Evolutionary conservation across 2,113 vertebrate species (phyloP).

Genomic region (Tenrec ecaudatus): DNA sequence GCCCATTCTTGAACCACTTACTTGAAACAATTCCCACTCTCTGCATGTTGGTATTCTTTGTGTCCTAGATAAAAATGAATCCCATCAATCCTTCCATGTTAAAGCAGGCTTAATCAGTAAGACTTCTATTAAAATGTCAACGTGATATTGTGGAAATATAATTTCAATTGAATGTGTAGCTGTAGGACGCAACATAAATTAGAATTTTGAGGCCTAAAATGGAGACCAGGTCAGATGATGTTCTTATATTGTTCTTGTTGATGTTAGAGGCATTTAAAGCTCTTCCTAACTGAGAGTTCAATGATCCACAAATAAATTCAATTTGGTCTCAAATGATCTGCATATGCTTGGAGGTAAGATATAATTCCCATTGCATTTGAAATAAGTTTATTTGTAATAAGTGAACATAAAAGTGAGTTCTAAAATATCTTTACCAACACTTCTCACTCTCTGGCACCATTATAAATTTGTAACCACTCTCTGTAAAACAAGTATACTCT

Average conservation of each 20-base stretch:
- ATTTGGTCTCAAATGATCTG: not conserved
- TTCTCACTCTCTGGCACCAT: not conserved
- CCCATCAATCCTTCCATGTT: not conserved
- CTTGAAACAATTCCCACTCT: not conserved
- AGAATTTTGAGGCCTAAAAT: not conserved
- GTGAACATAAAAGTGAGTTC: not conserved
- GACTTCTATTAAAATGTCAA: not conserved
- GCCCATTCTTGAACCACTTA: not conserved
- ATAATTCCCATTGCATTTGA: not conserved
- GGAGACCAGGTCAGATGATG: not conserved
- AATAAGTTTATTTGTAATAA: not conserved
- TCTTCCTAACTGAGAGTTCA: not conserved
- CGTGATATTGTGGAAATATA: not conserved
- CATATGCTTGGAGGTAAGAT: not conserved
- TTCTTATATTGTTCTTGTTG: not conserved
- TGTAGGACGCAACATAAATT: not conserved
- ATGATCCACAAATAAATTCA: not conserved
- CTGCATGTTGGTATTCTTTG: not conserved
- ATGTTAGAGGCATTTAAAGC: not conserved
- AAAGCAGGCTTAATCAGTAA: not conserved
- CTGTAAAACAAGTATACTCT: not conserved
- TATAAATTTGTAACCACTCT: not conserved
- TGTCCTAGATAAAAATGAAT: not conserved
- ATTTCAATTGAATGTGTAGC: constrained; percentile 1
- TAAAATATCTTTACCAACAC: not conserved